A percentile compares a stretch with the other conserved stretches of the same genome.
Conservation (phyloP, 2,888 invertebrate species). For the Trisateles emortualis region DNA sequence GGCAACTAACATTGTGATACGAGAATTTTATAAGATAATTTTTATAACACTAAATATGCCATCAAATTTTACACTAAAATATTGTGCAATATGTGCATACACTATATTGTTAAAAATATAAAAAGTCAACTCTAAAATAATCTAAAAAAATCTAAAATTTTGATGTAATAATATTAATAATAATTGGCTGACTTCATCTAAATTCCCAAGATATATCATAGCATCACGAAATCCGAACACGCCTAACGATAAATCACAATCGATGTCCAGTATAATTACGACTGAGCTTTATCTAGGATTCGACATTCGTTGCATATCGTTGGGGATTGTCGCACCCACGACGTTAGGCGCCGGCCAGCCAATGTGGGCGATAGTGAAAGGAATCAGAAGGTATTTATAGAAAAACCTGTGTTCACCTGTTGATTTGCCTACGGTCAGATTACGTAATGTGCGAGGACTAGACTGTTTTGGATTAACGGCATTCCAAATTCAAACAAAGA, state of each 20-base stretch:
- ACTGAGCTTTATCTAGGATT: slow-evolving; percentile 58
- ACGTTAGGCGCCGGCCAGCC: slow-evolving; percentile 54
- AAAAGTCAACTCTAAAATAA: no score
- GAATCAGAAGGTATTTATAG: slow-evolving; percentile 55
- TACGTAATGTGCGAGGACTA: slow-evolving; percentile 7
- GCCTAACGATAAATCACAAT: slow-evolving; percentile 56
- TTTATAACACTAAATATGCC: no score
- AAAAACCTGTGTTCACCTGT: slow-evolving; percentile 60
- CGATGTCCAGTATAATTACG: slow-evolving; percentile 59
- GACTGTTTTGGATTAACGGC: slow-evolving; percentile 10
- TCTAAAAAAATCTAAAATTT: background rate
- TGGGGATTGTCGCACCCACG: slow-evolving; percentile 61
- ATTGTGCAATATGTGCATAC: no score
- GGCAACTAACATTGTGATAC: no score
- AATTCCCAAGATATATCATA: slow-evolving; percentile 3
- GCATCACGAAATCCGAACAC: slow-evolving; percentile 35
- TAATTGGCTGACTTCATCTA: background rate
- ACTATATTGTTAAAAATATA: no score
- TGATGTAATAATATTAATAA: no score
- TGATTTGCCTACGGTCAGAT: slow-evolving; percentile 17
- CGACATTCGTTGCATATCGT: slow-evolving; percentile 56
- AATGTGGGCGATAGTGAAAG: slow-evolving; percentile 70
- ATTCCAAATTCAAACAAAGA: slow-evolving; percentile 20
- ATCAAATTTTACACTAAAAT: no score
- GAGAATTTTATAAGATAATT: no score